These are phyloP conservation scores for Doris montereyensis DNA, from an alignment of 2,888 invertebrate species.

Conservation along the genomic window DNA sequence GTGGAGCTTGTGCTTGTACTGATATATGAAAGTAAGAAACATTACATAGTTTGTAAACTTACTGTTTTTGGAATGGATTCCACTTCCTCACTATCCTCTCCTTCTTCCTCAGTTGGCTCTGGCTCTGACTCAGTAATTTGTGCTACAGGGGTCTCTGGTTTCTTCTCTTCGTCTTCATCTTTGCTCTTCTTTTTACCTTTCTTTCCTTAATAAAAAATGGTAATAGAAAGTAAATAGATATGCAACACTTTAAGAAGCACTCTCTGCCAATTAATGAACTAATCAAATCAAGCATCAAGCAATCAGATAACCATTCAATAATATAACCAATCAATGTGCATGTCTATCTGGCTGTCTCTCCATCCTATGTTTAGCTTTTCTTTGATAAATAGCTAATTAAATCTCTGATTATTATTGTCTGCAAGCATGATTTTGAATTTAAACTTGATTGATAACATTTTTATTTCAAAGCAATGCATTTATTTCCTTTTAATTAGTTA, in stretches of 20 bases:
- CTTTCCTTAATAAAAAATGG: conserved; percentile 36
- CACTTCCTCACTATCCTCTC: conserved; percentile 53
- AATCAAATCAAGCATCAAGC: too few species aligned
- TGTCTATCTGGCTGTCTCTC: background rate
- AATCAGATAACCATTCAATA: too few species aligned
- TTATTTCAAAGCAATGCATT: background rate
- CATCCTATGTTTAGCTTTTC: background rate
- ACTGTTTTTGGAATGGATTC: conserved; percentile 61
- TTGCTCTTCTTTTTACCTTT: conserved; percentile 48
- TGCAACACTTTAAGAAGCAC: too few species aligned
- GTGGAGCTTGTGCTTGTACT: too few species aligned
- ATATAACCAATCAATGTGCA: too few species aligned
- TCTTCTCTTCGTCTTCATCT: conserved; percentile 46
- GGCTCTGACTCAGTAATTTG: conserved; percentile 44
- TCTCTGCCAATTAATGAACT: too few species aligned
- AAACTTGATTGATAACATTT: too few species aligned
- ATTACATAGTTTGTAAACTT: conserved; percentile 40
- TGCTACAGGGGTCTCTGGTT: conserved; percentile 50
- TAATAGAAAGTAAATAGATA: too few species aligned
- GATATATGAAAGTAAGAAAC: too few species aligned
- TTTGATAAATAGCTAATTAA: background rate
- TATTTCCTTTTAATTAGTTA: background rate
- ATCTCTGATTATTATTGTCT: background rate
- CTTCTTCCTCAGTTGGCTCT: conserved; percentile 44
- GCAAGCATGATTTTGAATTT: background rate